Evolutionary conservation across 2,797 vertebrate genomes (phyloP), one percentile per base, ranked within the genome.

Genomic region (Pteropus rufus): DNA sequence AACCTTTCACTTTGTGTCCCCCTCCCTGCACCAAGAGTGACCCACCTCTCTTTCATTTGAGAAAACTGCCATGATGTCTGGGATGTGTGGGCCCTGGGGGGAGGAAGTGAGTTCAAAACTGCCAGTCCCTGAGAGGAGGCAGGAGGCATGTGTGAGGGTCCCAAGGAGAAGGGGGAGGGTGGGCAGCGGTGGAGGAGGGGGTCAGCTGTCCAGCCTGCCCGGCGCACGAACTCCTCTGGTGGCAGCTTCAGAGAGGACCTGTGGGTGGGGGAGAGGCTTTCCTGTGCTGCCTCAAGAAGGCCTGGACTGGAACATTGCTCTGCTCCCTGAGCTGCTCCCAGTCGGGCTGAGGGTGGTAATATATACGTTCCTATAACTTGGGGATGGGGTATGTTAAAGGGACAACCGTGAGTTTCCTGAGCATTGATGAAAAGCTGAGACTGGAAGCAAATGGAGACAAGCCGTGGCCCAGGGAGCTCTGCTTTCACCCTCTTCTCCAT

Each of bases 21-120:
- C 67, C 3, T 5, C 18, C 85, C 88, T 52, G 85, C 70, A 87
- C 92, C 96, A 77, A 93, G 95, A 90, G 93, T 19, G 81, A 95
- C 88, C 85, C 89, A 82, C 90, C 89, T 96, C 84, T 96, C 91
- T 91, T 88, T 84, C 96, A 83, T 80, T 83, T 31, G 87, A 91
- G 85, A 95, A 62, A 86, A 54, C 91, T 82, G 70, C 81, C 92
- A 11, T 46, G 89, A 91, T 46, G 1, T 60, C 70, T 56, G 83
- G 95, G 93, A 79, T 15, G 3, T 49, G 84, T 23, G 89, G 95
- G 87, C 77, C 94, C 93, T 8, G 85, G 89, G 60, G 58, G 72
- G 79, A 49, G 67, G 62, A 58, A 76, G 54, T 3, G 36, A 77
- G 76, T 52, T 75, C 44, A 44, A 46, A 26, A 16, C 83, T 65